Evolutionary conservation across 2,888 invertebrate species (phyloP), one percentile per base, ranked within the genome.

Genomic region (Hecatera dysodea): DNA sequence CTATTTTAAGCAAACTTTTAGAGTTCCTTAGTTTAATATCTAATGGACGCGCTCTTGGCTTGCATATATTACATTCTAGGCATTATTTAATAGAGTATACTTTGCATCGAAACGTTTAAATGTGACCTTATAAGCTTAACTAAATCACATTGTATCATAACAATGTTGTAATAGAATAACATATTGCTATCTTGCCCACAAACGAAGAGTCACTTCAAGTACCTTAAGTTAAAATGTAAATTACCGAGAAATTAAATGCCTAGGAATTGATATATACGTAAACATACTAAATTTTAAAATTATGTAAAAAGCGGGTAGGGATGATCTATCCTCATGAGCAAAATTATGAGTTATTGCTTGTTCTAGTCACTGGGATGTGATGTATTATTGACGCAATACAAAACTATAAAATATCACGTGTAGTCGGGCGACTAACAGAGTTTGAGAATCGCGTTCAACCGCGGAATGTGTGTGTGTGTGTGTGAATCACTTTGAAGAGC

Each of bases 21-120:
- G 78, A 57, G 61, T 78, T 60, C 67, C 50, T 75, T 59, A 67
- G 44, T 42, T 74, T 80, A 78, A 75, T 72, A 83, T 71, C 85
- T 84, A 85, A 84, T 85, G 85, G 85, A 85, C 85, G 86, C 85
- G 78, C 75, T 83, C 77, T 80, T 80, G 63, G 71, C 67, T 74
- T 74, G 59, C 66, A 74, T 67, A 75, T 63, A 77, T 78, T 78
- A 78, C 33, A 74, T 72, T 74, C 74, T 80, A 85, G 70, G 69
- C 73, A 72, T 75, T 85, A 73, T 39, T 73, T 68, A 74, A 36
- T 72, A 70, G 71, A 71, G 70, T 82, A 82, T 80, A 83, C 66
- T 67, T 80, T 56, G 67, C 71, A 78, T 75, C 67, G 67, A 76
- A 67, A 63, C 44, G 46, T 72, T 39, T 72, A 72, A 61, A 69